These are phyloP conservation scores for Pocillopora grandis DNA, from an alignment of 92 coral and sea anemone genomes.

Conservation along the genomic window DNA sequence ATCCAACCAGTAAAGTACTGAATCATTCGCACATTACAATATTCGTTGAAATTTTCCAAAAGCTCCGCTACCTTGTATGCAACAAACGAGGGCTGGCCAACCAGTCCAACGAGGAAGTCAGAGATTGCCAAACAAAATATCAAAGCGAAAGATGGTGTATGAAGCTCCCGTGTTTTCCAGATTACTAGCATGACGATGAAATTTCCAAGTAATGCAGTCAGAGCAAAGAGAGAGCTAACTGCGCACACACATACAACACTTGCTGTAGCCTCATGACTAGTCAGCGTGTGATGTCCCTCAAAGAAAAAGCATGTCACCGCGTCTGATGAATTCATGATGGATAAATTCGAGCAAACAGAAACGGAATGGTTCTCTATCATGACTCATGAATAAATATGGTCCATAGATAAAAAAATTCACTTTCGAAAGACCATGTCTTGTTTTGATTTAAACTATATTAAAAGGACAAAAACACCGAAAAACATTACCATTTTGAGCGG, in stretches of 20 bases:
- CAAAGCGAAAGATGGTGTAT: conserved; percentile 40
- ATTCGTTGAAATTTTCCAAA: background rate
- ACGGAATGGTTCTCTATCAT: background rate
- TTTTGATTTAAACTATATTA: no score
- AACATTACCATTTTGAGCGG: no score
- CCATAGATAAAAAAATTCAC: no score
- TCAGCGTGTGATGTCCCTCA: background rate
- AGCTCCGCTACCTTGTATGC: conserved; percentile 38
- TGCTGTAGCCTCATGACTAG: background rate
- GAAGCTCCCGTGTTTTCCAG: conserved; percentile 7
- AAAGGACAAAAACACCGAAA: no score
- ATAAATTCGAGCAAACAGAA: background rate
- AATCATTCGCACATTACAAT: conserved; percentile 5
- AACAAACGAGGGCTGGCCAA: conserved; percentile 41
- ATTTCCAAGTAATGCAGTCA: conserved; percentile 9
- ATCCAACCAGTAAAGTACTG: conserved; percentile 23
- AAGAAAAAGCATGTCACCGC: background rate
- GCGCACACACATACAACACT: background rate
- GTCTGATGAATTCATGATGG: background rate
- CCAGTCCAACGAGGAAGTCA: conserved; percentile 34
- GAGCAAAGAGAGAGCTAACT: conserved; percentile 15
- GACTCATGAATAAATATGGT: no score
- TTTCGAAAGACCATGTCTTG: no score
- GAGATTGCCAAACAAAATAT: conserved; percentile 35
- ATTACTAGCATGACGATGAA: conserved; percentile 18